Conservation (phyloP, 1,140 invertebrate species). For the Bombus superbus region DNA sequence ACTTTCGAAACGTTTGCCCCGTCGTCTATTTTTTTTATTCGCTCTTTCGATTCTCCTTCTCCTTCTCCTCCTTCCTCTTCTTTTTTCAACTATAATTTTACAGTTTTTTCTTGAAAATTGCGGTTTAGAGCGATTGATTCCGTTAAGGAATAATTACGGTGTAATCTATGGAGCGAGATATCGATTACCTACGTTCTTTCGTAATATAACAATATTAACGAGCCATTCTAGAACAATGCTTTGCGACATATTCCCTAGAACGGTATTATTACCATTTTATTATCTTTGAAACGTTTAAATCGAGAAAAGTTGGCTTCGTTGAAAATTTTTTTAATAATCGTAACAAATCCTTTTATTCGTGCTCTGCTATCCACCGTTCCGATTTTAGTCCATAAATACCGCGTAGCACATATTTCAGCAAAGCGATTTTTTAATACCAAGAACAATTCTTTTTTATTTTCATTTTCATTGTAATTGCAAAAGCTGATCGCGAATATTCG, state of each 20-base stretch:
- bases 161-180: slow-evolving; percentile 27
- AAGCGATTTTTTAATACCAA: neutral
- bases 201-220: no score
- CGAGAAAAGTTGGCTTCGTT: neutral
- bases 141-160: neutral
- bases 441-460: neutral
- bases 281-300: neutral
- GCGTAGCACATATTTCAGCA: neutral
- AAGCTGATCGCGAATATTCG: neutral
- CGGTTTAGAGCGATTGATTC: neutral
- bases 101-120: neutral
- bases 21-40: neutral
- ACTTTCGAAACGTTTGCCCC: neutral
- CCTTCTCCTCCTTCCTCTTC: neutral
- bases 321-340: neutral
- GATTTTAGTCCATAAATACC: neutral
- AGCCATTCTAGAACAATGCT: neutral
- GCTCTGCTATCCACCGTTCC: neutral
- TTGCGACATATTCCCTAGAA: neutral
- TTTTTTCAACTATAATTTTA: neutral
- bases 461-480: neutral
- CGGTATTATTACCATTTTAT: neutral
- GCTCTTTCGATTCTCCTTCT: neutral
- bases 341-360: slow-evolving; percentile 2
- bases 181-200: neutral